Evolutionary conservation across 1,140 invertebrate species (phyloP).

Genomic region (Drosophila prosaltans): DNA sequence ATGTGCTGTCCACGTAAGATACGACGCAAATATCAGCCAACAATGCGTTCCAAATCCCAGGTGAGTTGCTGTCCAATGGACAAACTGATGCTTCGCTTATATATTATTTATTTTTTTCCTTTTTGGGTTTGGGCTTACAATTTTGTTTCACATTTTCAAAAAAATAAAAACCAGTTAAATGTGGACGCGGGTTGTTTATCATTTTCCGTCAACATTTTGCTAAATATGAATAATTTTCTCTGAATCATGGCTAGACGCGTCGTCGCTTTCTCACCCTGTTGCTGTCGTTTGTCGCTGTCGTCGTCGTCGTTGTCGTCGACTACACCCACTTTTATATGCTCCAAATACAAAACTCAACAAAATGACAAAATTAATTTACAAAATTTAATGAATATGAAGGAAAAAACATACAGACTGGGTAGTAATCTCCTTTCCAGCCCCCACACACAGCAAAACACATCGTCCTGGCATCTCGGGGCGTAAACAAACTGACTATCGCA

Average conservation of each 20-base stretch:
- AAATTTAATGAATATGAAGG: constrained; percentile 67
- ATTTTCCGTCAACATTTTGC: constrained; percentile 1
- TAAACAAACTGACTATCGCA: constrained; percentile 59
- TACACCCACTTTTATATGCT: constrained; percentile 54
- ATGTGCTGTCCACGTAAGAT: constrained; percentile 91
- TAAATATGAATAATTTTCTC: constrained; percentile 2
- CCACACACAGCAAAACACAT: background rate
- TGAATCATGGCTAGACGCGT: constrained; percentile 2
- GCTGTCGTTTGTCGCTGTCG: background rate
- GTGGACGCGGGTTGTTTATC: background rate
- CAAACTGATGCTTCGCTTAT: constrained; percentile 4
- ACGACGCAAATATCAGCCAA: constrained; percentile 90
- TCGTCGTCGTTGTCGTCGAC: background rate
- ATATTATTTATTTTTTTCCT: background rate
- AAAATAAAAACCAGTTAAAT: background rate
- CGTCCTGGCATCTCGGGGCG: constrained; percentile 29
- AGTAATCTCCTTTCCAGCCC: background rate
- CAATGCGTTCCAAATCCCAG: constrained; percentile 91
- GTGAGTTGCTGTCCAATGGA: constrained; percentile 84
- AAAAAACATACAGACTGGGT: constrained; percentile 40
- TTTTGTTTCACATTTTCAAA: background rate
- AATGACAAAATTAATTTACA: constrained; percentile 74
- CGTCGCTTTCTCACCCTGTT: background rate
- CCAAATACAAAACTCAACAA: constrained; percentile 71
- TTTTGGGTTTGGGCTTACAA: background rate